Conservation (phyloP, 1,140 invertebrate genomes). For the Drosophila malerkotliana region DNA sequence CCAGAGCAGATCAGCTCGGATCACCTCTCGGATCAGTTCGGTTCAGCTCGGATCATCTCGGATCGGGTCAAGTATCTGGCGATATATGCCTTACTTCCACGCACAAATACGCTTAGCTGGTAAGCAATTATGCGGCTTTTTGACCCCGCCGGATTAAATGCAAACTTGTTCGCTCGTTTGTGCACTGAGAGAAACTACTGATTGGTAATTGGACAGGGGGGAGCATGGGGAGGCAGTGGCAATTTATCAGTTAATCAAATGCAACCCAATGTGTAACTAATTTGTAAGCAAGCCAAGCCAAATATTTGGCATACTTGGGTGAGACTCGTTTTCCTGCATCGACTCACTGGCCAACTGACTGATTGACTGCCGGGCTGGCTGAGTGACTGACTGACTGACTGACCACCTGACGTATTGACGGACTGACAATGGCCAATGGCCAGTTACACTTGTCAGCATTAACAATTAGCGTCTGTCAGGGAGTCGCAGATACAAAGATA, state of each 20-base stretch:
- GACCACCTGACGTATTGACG: conserved; percentile 9
- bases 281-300: conserved; percentile 60
- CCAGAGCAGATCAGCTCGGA: conserved; percentile 26
- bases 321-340: conserved; percentile 62
- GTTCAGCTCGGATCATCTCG: conserved; percentile 3
- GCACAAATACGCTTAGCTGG: conserved; percentile 1
- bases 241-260: conserved; percentile 54
- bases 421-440: conserved; percentile 48
- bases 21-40: conserved; percentile 9
- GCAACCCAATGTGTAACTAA: conserved; percentile 63
- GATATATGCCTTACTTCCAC: conserved; percentile 12
- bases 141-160: conserved; percentile 75
- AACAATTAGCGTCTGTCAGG: conserved; percentile 73
- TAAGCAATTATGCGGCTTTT: conserved; percentile 45
- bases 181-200: conserved; percentile 25
- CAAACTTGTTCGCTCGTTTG: conserved; percentile 70
- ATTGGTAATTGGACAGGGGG: background rate
- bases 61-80: conserved; percentile 23
- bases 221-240: background rate
- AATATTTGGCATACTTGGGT: conserved; percentile 78
- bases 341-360: conserved; percentile 33
- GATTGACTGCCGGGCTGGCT: conserved; percentile 17
- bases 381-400: conserved; percentile 31
- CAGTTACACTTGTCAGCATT: conserved; percentile 74
- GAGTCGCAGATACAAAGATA: conserved; percentile 41